Evolutionary conservation across 2,797 vertebrate genomes (phyloP).

Genomic region (Thaleichthys pacificus): DNA sequence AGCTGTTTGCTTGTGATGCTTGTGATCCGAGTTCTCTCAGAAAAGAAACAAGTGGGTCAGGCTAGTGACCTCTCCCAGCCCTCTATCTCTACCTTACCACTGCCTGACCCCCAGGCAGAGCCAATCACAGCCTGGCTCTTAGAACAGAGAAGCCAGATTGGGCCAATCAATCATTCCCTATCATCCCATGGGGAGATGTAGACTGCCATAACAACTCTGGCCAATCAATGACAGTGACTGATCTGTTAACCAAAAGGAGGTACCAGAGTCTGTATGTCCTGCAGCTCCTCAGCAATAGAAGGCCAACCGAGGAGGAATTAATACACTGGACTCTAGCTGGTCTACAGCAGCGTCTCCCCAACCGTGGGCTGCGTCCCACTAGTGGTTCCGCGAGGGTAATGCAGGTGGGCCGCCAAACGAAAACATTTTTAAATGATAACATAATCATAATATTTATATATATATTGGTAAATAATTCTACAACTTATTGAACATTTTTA

Average conservation of each 20-base stretch:
- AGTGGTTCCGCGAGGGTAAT: too few relatives aligned
- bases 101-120: background rate
- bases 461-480: too few relatives aligned
- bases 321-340: too few relatives aligned
- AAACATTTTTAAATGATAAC: too few relatives aligned
- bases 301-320: background rate
- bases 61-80: too few relatives aligned
- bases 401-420: too few relatives aligned
- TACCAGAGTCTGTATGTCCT: background rate
- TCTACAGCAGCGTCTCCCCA: too few relatives aligned
- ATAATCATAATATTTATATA: too few relatives aligned
- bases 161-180: constrained; percentile 27
- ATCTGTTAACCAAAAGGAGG: constrained; percentile 37
- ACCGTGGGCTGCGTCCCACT: too few relatives aligned
- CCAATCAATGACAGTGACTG: constrained; percentile 35
- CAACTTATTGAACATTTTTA: too few relatives aligned
- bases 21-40: background rate
- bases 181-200: constrained; percentile 43
- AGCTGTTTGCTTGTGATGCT: background rate
- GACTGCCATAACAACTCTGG: constrained; percentile 25
- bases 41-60: too few relatives aligned
- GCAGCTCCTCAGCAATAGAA: background rate
- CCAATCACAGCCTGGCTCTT: background rate
- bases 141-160: constrained; percentile 12
- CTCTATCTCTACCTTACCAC: background rate